Evolutionary conservation across 2,888 invertebrate genomes (phyloP).

Genomic region (Ashinkailepas kermadecensis): DNA sequence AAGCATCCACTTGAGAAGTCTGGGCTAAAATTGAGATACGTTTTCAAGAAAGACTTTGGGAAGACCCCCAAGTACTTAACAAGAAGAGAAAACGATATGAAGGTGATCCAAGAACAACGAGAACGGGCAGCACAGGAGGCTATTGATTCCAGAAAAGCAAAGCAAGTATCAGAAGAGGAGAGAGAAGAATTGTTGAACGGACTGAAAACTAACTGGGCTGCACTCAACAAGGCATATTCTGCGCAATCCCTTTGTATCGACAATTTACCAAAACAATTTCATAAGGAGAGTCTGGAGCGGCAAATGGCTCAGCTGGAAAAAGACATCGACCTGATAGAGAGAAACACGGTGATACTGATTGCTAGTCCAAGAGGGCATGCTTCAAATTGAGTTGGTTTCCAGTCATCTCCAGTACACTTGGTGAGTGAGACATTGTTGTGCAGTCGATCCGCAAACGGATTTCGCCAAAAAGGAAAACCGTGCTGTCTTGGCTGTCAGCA

Average conservation of each 20-base stretch:
- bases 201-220: slow-evolving; percentile 6
- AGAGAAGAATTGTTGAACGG: neutral
- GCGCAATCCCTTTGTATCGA: slow-evolving; percentile 11
- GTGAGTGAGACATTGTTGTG: too few relatives aligned
- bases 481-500: neutral
- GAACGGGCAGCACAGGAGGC: neutral
- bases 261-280: neutral
- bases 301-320: slow-evolving; percentile 1
- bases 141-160: neutral
- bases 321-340: slow-evolving; percentile 1
- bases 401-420: too few relatives aligned
- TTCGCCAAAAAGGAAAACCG: neutral
- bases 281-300: neutral
- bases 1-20: slow-evolving; percentile 2
- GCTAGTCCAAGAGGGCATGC: neutral
- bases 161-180: neutral
- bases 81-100: neutral
- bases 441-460: too few relatives aligned
- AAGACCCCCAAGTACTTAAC: neutral
- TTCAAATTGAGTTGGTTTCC: too few relatives aligned
- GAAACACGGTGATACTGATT: slow-evolving; percentile 1
- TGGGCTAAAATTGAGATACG: neutral
- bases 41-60: slow-evolving; percentile 7
- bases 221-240: slow-evolving; percentile 10
- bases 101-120: neutral